These are phyloP conservation scores for Bryconaethiops microstoma DNA, from an alignment of 2,797 vertebrate genomes.

Conservation along the genomic window DNA sequence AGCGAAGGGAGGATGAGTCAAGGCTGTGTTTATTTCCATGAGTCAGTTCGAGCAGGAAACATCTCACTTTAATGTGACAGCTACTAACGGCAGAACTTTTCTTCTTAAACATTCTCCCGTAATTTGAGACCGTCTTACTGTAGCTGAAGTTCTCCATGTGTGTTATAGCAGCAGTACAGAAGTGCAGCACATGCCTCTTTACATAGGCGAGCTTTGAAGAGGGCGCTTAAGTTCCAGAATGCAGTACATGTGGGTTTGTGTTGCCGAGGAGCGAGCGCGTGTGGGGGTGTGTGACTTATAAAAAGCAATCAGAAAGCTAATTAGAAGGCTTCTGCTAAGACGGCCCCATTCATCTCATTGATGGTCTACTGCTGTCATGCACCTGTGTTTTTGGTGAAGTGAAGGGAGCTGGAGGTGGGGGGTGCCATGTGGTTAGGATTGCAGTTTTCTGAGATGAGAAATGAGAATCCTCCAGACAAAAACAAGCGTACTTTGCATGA, in stretches of 20 bases:
- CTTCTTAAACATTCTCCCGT: background rate
- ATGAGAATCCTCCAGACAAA: background rate
- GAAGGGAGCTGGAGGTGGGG: slow-evolving; percentile 22
- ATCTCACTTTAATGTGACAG: background rate
- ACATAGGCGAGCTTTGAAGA: background rate
- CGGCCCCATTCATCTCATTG: slow-evolving; percentile 76
- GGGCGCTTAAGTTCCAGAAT: background rate
- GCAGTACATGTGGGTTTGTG: slow-evolving; percentile 11
- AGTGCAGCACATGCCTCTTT: background rate
- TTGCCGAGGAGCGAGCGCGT: slow-evolving; percentile 17
- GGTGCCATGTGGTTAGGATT: background rate
- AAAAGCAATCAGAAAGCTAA: slow-evolving; percentile 76
- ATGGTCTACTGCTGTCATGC: slow-evolving; percentile 74
- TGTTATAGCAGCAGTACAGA: background rate
- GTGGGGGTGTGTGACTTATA: slow-evolving; percentile 56
- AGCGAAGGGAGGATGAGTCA: background rate
- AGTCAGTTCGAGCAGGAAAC: background rate
- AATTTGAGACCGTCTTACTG: background rate
- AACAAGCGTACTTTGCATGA: no score
- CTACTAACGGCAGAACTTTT: background rate
- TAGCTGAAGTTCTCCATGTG: background rate
- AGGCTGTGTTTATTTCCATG: background rate
- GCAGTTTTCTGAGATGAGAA: slow-evolving; percentile 14
- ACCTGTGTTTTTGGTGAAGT: slow-evolving; percentile 66
- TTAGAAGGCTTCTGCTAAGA: slow-evolving; percentile 77